phyloP scores from a whole-genome alignment of 1,140 invertebrate genomes.

The Trinorchestia longiramus region DNA sequence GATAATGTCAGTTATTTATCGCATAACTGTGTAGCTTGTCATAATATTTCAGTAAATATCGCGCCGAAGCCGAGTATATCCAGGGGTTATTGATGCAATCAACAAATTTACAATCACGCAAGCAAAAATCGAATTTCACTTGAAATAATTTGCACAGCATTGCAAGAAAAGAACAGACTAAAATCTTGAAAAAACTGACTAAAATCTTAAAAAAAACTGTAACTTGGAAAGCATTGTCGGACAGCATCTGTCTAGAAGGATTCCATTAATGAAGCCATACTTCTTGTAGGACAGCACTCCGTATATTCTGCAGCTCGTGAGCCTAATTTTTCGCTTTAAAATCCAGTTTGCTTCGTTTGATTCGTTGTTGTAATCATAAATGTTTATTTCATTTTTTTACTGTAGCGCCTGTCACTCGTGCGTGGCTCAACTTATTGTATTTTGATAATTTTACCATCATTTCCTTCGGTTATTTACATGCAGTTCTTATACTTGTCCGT shows the following conservation, averaged over 20 bases:
- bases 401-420: neutral
- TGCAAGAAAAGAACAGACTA: neutral
- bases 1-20: too few species aligned
- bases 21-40: too few species aligned
- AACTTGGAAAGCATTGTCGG: neutral
- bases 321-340: neutral
- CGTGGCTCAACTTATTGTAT: neutral
- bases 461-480: neutral
- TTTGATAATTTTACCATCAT: neutral
- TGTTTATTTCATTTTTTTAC: neutral
- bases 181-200: neutral
- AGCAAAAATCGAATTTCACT: neutral
- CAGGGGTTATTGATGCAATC: too few species aligned
- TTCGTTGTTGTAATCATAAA: neutral
- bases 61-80: too few species aligned
- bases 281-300: neutral
- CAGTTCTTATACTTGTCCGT: neutral
- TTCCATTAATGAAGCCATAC: neutral
- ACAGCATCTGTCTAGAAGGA: neutral
- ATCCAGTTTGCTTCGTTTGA: neutral
- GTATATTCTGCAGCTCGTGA: neutral
- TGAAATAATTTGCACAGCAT: neutral
- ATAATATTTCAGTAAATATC: too few species aligned
- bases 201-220: too few species aligned
- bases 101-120: too few species aligned